These are phyloP conservation scores for Seriola rivoliana DNA, from an alignment of 2,113 vertebrate species.

Conservation along the genomic window DNA sequence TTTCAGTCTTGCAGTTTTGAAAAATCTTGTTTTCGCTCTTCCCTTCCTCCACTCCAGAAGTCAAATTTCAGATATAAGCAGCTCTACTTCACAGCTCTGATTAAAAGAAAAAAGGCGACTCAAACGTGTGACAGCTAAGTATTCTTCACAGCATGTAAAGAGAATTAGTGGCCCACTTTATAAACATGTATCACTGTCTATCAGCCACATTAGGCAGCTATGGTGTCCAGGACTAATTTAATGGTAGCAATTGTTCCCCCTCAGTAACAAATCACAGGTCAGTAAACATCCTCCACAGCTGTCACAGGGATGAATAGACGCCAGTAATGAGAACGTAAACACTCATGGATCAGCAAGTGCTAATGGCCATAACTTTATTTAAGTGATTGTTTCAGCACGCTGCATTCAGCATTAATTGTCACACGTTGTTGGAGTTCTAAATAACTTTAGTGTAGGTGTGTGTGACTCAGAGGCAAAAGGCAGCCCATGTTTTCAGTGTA, in stretches of 20 bases:
- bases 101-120: neutral
- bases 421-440: conserved; percentile 7
- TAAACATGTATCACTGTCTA: conserved; percentile 22
- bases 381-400: conserved; percentile 44
- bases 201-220: conserved; percentile 12
- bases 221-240: conserved; percentile 34
- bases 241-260: conserved; percentile 40
- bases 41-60: neutral
- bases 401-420: conserved; percentile 47
- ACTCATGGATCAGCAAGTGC: conserved; percentile 42
- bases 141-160: neutral
- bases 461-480: conserved; percentile 5
- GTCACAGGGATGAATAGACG: conserved; percentile 60
- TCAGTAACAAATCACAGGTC: conserved; percentile 55
- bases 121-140: neutral
- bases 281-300: conserved; percentile 57
- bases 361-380: conserved; percentile 54
- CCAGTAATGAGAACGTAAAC: conserved; percentile 65
- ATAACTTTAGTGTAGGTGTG: conserved; percentile 25
- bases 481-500: neutral
- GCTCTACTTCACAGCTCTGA: neutral
- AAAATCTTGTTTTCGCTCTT: neutral
- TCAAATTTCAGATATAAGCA: neutral
- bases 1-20: neutral
- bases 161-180: conserved; percentile 5